phyloP scores from a whole-genome alignment of 2,113 vertebrate genomes.

The Chloebia gouldiae region DNA sequence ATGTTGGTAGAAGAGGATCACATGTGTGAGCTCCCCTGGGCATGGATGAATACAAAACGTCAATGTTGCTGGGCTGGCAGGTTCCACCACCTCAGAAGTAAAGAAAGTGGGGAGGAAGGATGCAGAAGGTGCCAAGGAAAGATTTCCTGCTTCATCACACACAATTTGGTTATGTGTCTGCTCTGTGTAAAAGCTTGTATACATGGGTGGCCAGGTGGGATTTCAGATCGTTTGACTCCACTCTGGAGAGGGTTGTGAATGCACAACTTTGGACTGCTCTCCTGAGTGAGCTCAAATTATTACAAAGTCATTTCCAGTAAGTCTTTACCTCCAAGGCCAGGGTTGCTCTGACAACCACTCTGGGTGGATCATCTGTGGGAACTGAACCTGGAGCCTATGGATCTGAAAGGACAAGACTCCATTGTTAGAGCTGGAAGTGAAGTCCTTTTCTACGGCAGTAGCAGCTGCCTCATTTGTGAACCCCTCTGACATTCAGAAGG shows the following conservation, averaged over 20 bases:
- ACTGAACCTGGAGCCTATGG: constrained; percentile 14
- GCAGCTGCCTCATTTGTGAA: background rate
- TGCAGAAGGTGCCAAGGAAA: background rate
- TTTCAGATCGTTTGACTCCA: background rate
- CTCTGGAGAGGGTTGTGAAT: background rate
- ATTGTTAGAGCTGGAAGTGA: background rate
- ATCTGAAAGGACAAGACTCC: background rate
- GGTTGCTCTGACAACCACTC: constrained; percentile 30
- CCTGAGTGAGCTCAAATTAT: constrained; percentile 2
- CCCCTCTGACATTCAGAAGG: background rate
- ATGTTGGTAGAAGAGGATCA: background rate
- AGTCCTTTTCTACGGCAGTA: background rate
- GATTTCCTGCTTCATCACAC: background rate
- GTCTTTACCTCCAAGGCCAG: background rate
- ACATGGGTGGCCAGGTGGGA: background rate
- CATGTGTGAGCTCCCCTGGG: background rate
- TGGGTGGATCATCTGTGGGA: constrained; percentile 14
- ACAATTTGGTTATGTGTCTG: background rate
- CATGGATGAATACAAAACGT: background rate
- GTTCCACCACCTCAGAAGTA: background rate
- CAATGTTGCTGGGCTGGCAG: background rate
- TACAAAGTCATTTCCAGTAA: constrained; percentile 37
- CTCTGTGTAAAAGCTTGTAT: background rate
- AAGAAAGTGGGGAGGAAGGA: background rate
- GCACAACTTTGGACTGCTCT: background rate